Evolutionary conservation across 2,113 vertebrate species (phyloP).

Genomic region (Macrotus californicus): DNA sequence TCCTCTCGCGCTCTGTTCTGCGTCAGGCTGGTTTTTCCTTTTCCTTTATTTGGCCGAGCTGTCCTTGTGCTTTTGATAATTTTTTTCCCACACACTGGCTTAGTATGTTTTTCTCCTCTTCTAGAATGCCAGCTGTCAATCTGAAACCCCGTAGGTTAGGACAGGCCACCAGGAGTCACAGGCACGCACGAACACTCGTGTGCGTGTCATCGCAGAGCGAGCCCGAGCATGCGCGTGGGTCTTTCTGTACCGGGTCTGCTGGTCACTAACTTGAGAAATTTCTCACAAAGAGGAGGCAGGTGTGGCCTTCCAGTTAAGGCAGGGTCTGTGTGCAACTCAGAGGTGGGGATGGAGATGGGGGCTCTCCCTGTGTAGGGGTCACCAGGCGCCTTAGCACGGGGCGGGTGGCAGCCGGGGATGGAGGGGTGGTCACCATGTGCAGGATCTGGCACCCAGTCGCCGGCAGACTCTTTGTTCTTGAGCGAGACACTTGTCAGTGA

Average conservation of each 20-base stretch:
- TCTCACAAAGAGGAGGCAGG: neutral
- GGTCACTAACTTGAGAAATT: neutral
- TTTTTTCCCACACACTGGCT: neutral
- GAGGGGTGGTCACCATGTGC: neutral
- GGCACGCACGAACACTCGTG: fast-evolving
- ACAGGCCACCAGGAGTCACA: fast-evolving
- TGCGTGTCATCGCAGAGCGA: fast-evolving
- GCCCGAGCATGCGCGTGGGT: fast-evolving
- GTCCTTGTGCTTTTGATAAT: neutral
- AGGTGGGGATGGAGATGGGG: neutral
- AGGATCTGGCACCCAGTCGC: fast-evolving
- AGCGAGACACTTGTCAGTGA: fast-evolving
- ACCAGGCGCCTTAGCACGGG: neutral
- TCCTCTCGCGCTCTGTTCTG: fast-evolving
- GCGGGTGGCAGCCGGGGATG: fast-evolving
- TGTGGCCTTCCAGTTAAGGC: neutral
- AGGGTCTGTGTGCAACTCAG: neutral
- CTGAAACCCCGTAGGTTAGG: neutral
- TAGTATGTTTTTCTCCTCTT: neutral
- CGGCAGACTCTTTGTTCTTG: neutral
- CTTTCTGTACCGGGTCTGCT: fast-evolving
- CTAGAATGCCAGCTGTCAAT: neutral
- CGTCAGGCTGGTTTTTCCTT: neutral
- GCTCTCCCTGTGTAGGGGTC: too few relatives aligned
- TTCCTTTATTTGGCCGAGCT: neutral